Base-by-base conservation (phyloP, 1,140 invertebrate species). In the Megalonaias nervosa region DNA sequence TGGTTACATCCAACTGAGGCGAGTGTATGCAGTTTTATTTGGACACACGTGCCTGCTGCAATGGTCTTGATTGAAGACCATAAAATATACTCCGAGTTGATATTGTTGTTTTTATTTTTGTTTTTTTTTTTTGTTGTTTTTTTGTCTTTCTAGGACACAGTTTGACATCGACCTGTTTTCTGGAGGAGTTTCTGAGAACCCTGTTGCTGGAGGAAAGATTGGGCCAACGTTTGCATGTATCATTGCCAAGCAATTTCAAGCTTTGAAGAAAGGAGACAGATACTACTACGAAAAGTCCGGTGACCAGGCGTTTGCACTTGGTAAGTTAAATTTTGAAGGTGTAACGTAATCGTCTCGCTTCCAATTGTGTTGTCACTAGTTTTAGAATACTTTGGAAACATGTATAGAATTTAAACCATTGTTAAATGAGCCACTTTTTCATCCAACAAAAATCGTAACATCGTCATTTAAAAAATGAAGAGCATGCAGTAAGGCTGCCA, bases 151-250 rank as follows among this genome's bases (percentile, higher is more conserved):
- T 72, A 85, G 83, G 19, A 66, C 71, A n/a, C 69, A 69, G 23
- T 77, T 80, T 38, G 86, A 88, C 65, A 83, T 88, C 3, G 87
- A 88, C 66, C 48, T 88, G 14, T 85, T 84, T 71, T 77, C 79
- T 17, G 86, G 81, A 1, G 87, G 81, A 58, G 94, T 98, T 93
- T 96, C 96, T 0, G 97, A 99, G 89, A 93, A 94, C 67, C 94
- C 95, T 3, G 91, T 97, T 65, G 15, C 94, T 17, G 96, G 96
- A n/a, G 97, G 96, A 14, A 89, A 98, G 0, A 96, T 99, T 21
- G 98, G 98, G 12, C 98, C 98, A 0, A 99, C 97, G 0, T 96
- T 99, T 88, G 97, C 97, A 38, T 99, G 98, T 86, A 97, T 99
- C 79, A 96, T 99, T 82, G 97, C 95, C 48, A 95, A 97, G 81